phyloP scores from a whole-genome alignment of 2,888 invertebrate genomes.

The Craniophora ligustri region DNA sequence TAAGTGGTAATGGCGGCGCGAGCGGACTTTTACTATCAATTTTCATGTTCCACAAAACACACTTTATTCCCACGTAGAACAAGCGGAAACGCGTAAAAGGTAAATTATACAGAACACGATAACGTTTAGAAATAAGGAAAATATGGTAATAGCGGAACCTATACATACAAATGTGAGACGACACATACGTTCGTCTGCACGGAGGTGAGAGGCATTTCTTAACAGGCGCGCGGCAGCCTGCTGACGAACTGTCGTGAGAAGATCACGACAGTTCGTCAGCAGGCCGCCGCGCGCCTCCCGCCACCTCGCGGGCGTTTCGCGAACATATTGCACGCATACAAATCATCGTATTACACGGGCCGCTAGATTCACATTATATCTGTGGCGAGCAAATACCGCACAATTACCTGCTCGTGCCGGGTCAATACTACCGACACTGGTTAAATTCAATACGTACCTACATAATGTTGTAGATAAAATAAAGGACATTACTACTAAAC shows the following conservation, averaged over 20 bases:
- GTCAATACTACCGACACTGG: neutral
- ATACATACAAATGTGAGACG: conserved; percentile 36
- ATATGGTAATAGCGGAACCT: conserved; percentile 26
- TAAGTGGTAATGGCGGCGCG: neutral
- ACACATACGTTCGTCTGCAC: conserved; percentile 14
- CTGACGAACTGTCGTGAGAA: no score
- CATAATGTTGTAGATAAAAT: no score
- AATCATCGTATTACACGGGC: conserved; percentile 12
- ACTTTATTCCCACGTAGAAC: neutral
- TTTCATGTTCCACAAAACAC: neutral
- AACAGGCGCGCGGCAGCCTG: neutral
- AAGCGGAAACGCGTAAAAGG: neutral
- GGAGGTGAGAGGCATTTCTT: conserved; percentile 7
- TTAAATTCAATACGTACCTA: no score
- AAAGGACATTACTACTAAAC: no score
- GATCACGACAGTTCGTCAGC: no score
- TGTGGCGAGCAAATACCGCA: conserved; percentile 7
- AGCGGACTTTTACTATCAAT: neutral
- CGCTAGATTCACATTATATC: conserved; percentile 25
- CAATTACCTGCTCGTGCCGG: neutral
- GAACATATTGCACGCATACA: conserved; percentile 10
- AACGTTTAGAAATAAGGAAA: conserved; percentile 17
- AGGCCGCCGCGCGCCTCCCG: neutral
- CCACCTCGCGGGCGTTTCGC: neutral
- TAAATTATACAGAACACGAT: neutral